Evolutionary conservation across 2,888 invertebrate species (phyloP), one percentile per base, ranked within the genome.

Genomic region (Dioctria rufipes): DNA sequence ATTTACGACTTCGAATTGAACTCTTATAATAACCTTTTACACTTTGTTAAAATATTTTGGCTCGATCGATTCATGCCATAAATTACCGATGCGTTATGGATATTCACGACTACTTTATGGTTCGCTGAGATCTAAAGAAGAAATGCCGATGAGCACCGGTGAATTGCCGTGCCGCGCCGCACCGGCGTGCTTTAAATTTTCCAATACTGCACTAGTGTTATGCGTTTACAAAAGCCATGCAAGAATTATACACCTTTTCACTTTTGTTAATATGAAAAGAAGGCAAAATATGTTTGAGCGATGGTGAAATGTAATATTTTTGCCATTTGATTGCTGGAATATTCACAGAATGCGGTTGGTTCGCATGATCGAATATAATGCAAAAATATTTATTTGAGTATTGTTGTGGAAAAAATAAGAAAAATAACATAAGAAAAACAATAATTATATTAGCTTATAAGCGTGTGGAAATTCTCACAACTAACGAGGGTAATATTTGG

Each of bases 1-100:
- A 58, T 78, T 78, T 66, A 78, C 54, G 78, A 66, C 60, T 54
- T n/a, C 67, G 67, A 79, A 65, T 79, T 79, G 67, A 79, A 79
- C 79, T 79, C 79, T 79, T 79, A 25, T 25, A 79, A 79, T 79
- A 79, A 79, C 79, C 79, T 79, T 79, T 79, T 79, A 79, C 67
- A 67, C 67, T 66, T 78, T 78, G 66, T 78, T 78, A 78, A 78
- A 79, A 79, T 79, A 79, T 79, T 79, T 79, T 79, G 79, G 67
- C 42, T 67, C 60, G 79, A 79, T 67, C 79, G 46, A 67, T 65
- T 67, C 79, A 60, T 78, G 66, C 54, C 78, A 78, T 78, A 66
- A 78, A 78, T 77, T 77, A 77, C 49, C 63, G 46, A 63, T 46
- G 63, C 77, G 77, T 37, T 77, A 77, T 77, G 77, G 77, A 77